These are phyloP conservation scores for Keiferia lycopersicella DNA, from an alignment of 2,888 invertebrate species.

Conservation along the genomic window DNA sequence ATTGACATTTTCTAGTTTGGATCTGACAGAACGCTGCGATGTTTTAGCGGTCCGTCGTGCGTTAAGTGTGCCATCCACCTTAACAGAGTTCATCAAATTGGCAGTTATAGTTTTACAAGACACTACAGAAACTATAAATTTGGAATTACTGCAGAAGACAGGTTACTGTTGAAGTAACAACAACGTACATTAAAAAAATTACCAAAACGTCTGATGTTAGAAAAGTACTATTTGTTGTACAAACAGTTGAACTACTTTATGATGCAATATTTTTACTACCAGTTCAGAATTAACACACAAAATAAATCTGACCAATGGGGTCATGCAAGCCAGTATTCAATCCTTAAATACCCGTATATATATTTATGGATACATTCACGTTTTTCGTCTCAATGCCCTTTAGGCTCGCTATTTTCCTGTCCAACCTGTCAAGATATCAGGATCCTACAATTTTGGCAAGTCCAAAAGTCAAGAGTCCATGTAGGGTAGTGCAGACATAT, in stretches of 20 bases:
- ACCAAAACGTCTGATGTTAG: too few species aligned
- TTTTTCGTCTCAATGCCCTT: slow-evolving; percentile 13
- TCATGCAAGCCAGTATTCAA: neutral
- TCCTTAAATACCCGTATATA: neutral
- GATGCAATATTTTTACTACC: neutral
- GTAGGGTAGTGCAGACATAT: slow-evolving; percentile 1
- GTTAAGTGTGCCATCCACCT: too few species aligned
- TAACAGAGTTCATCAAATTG: too few species aligned
- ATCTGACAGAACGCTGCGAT: too few species aligned
- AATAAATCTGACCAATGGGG: neutral
- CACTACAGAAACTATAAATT: too few species aligned
- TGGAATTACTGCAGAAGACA: too few species aligned
- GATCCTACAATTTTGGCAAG: slow-evolving; percentile 16
- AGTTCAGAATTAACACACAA: neutral
- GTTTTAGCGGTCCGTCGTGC: too few species aligned
- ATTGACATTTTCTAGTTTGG: too few species aligned
- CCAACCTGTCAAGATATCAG: slow-evolving; percentile 16
- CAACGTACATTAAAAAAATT: too few species aligned
- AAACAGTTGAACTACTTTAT: neutral
- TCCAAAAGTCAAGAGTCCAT: slow-evolving; percentile 12
- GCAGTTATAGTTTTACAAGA: too few species aligned
- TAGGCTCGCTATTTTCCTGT: slow-evolving; percentile 13
- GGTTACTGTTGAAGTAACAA: too few species aligned
- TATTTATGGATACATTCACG: slow-evolving; percentile 12
- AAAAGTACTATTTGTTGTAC: too few species aligned